Evolutionary conservation across 2,113 vertebrate species (phyloP), one percentile per base, ranked within the genome.

Genomic region (Varanus salvator): DNA sequence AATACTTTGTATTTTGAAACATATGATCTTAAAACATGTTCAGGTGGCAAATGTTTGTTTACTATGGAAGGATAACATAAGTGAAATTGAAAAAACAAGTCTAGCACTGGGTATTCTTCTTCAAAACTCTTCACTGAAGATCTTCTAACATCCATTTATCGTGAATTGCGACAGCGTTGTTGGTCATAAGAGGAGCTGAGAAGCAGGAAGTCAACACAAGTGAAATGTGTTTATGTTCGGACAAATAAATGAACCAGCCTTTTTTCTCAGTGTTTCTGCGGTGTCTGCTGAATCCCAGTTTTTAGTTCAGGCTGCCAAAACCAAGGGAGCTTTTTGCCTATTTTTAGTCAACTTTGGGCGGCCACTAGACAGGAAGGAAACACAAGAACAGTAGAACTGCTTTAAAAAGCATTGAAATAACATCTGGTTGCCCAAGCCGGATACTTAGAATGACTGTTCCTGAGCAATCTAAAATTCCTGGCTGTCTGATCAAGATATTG

Each of bases 341-440:
- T 11, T 89, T 87, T 87, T n/a, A 87, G 44, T 90, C 68, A 87
- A 72, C 14, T 50, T 85, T 94, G 80, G 66, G 74, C 1, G 2
- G 82, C 57, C 84, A 54, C 66, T 64, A 69, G 66, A 80, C 82
- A 85, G 88, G 87, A 81, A 90, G n/a, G 82, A 92, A 91, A 68
- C n/a, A 25, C 0, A 0, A 52, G 80, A 92, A 72, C 66, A 82
- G 71, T 3, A 85, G 68, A 72, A 6, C 25, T 78, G 5, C 50
- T 1, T 1, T 80, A 85, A 44, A 74, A 91, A 92, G 9, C 50
- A 14, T 0, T 80, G 90, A 92, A 90, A 48, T 88, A 90, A 76
- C 84, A 52, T 80, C 48, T 92, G 74, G 14, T 81, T 86, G 78
- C 84, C 66, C 57, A 92, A 77, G 14, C 48, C 87, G 82, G 81